phyloP scores from a whole-genome alignment of 35 echinoderm and acorn worm species.

The Stichopus chloronotus region DNA sequence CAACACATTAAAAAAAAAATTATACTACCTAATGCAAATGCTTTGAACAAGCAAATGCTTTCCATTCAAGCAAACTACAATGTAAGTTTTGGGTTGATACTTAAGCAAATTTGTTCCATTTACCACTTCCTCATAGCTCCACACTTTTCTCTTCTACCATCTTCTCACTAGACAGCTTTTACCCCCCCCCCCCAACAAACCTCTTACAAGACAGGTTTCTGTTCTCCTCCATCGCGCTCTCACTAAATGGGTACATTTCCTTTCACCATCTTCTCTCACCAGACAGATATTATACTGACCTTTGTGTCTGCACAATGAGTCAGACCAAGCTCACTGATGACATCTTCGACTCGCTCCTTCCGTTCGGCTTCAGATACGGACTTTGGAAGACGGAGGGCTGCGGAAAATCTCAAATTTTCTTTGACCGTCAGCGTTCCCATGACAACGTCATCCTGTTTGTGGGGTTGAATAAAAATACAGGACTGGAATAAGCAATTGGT shows the following conservation, averaged over 20 bases:
- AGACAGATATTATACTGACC: slow-evolving; percentile 27
- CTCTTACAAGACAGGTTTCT: not conserved
- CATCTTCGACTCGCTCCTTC: slow-evolving; percentile 77
- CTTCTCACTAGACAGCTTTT: not conserved
- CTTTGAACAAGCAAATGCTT: no score
- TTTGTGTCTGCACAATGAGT: slow-evolving; percentile 81
- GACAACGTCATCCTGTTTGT: slow-evolving; percentile 92
- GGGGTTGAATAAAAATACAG: not conserved
- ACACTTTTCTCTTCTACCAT: not conserved
- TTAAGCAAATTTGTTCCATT: no score
- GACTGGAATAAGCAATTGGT: not conserved
- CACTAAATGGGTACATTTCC: no score
- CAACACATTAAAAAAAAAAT: no score
- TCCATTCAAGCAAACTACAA: no score
- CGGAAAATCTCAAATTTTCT: slow-evolving; percentile 90
- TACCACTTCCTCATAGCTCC: not conserved
- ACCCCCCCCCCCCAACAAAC: no score
- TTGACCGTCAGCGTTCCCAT: slow-evolving; percentile 94
- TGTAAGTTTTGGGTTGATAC: no score
- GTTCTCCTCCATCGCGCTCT: not conserved
- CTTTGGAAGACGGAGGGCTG: slow-evolving; percentile 78
- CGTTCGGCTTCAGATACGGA: slow-evolving; percentile 63
- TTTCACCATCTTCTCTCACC: no score
- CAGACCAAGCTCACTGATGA: slow-evolving; percentile 82
- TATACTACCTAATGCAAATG: no score